Evolutionary conservation across 2,888 invertebrate genomes (phyloP).

Genomic region (Miltochrista miniata): DNA sequence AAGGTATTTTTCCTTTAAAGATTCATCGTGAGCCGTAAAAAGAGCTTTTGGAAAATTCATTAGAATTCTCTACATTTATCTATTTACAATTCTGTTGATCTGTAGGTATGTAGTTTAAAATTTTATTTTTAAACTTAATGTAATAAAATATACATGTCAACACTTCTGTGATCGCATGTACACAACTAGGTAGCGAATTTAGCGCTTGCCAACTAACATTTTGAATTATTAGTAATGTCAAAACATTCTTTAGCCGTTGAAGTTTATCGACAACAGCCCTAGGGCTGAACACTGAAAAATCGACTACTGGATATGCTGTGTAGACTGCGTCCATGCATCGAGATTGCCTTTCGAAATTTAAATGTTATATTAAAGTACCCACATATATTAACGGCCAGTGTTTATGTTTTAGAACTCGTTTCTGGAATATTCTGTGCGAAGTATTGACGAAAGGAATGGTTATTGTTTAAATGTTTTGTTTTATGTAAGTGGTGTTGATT

Average conservation of each 20-base stretch:
- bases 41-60: no score
- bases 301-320: conserved; percentile 34
- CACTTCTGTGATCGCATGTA: conserved; percentile 26
- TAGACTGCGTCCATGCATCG: conserved; percentile 19
- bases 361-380: conserved; percentile 21
- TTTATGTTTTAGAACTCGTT: conserved; percentile 8
- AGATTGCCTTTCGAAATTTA: conserved; percentile 37
- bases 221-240: conserved; percentile 50
- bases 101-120: no score
- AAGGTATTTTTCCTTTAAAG: no score
- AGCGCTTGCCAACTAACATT: conserved; percentile 37
- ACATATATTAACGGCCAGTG: conserved; percentile 32
- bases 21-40: no score
- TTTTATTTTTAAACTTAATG: no score
- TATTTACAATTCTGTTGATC: no score
- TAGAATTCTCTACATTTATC: no score
- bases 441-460: no score
- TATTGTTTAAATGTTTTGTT: no score
- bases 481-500: no score
- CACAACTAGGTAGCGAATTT: conserved; percentile 35
- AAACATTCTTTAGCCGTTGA: conserved; percentile 44
- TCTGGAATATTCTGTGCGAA: background rate
- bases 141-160: no score
- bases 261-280: conserved; percentile 46
- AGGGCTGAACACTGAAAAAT: conserved; percentile 49